These are phyloP conservation scores for Mirounga angustirostris DNA, from an alignment of 2,113 vertebrate species.

Conservation along the genomic window DNA sequence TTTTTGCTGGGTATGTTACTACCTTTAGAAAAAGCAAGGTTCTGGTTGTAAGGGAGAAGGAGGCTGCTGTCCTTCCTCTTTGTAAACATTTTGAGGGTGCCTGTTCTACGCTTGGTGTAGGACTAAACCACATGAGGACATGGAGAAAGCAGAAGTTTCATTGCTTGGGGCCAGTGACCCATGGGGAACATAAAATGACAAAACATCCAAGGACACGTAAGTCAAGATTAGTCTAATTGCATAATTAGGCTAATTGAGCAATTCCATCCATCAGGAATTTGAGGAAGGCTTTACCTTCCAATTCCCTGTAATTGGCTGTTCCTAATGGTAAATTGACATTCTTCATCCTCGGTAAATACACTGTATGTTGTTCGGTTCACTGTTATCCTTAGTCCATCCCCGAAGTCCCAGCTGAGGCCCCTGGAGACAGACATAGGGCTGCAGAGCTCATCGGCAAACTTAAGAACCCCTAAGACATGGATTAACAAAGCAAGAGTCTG, in stretches of 20 bases:
- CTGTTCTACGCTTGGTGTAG: background rate
- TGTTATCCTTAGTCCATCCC: background rate
- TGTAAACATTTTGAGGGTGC: background rate
- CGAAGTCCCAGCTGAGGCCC: background rate
- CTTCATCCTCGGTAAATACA: background rate
- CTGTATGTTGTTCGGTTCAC: background rate
- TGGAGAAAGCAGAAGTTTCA: background rate
- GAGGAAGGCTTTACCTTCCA: background rate
- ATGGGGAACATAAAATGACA: background rate
- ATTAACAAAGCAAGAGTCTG: fast-evolving
- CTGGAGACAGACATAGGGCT: background rate
- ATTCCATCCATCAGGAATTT: background rate
- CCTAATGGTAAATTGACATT: background rate
- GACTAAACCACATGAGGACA: background rate
- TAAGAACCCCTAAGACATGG: fast-evolving
- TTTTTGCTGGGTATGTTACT: background rate
- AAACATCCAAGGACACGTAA: background rate
- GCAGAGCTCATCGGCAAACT: background rate
- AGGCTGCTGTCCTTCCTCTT: background rate
- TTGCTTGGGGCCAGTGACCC: background rate
- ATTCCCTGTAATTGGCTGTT: background rate
- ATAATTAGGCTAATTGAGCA: background rate
- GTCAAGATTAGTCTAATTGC: background rate
- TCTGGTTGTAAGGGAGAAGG: background rate
- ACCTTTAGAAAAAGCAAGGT: background rate